Conservation (phyloP, 2,888 invertebrate species). For the Archips xylosteana region DNA sequence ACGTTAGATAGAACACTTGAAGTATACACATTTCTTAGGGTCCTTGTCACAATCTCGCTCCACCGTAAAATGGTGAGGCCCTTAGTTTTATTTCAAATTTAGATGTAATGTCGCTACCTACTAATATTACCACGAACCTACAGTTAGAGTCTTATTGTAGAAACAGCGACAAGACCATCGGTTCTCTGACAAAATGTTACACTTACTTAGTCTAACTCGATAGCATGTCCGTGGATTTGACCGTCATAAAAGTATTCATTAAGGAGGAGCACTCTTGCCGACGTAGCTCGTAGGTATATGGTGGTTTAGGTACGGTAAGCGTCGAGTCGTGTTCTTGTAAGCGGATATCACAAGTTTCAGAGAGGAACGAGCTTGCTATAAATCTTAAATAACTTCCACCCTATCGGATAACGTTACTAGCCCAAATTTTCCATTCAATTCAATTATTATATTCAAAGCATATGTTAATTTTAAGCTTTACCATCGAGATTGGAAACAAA, state of each 20-base stretch:
- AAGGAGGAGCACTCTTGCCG: not conserved
- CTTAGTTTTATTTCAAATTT: no score
- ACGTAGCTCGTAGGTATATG: not conserved
- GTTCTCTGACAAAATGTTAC: no score
- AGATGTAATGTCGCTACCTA: no score
- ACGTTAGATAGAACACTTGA: no score
- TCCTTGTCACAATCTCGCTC: no score
- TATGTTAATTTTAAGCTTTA: not conserved
- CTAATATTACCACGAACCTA: no score
- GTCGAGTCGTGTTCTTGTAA: not conserved
- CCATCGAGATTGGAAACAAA: not conserved
- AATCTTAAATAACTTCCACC: constrained; percentile 2
- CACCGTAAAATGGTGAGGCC: no score
- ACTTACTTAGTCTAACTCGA: not conserved
- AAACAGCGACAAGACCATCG: no score
- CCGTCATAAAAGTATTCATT: constrained; percentile 6
- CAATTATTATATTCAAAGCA: not conserved
- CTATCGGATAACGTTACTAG: not conserved
- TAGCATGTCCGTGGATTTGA: not conserved
- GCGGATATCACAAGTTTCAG: constrained; percentile 1
- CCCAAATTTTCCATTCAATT: not conserved
- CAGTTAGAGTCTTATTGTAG: no score
- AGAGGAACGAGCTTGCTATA: not conserved
- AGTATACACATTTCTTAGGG: no score
- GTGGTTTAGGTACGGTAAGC: not conserved